Percentiles rank a stretch among this genome's conserved stretches.
Evolutionary conservation across 2,888 invertebrate genomes (phyloP).

Genomic region (Oscheius sp.): DNA sequence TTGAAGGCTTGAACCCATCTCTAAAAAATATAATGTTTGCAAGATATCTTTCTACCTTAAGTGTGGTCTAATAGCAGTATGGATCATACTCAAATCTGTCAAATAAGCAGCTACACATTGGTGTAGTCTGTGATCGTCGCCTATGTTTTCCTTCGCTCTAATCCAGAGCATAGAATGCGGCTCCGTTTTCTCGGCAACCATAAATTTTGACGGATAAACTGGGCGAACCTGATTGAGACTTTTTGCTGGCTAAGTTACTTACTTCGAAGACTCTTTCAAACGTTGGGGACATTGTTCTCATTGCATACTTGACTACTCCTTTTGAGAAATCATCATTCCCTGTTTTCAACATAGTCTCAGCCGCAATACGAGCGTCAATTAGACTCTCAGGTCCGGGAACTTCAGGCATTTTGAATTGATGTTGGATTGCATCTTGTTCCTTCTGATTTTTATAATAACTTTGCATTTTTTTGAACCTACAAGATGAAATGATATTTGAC

Average conservation of each 20-base stretch:
- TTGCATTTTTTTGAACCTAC: no score
- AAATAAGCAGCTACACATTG: constrained; percentile 49
- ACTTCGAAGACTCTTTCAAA: constrained; percentile 52
- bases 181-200: constrained; percentile 37
- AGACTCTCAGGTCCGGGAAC: constrained; percentile 54
- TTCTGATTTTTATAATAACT: constrained; percentile 33
- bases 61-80: constrained; percentile 56
- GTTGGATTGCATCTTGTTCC: constrained; percentile 50
- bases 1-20: constrained; percentile 55
- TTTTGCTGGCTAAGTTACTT: background rate
- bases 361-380: constrained; percentile 35
- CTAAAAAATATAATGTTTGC: constrained; percentile 18
- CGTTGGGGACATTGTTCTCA: constrained; percentile 45
- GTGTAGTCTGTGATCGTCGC: constrained; percentile 39
- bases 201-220: constrained; percentile 40
- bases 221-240: constrained; percentile 33
- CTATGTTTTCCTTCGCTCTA: constrained; percentile 41
- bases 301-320: constrained; percentile 33
- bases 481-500: constrained; percentile 58
- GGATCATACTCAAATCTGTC: constrained; percentile 44
- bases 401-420: constrained; percentile 54
- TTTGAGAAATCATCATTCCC: constrained; percentile 34
- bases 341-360: constrained; percentile 35
- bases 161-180: constrained; percentile 45
- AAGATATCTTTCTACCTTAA: constrained; percentile 29